phyloP scores from a whole-genome alignment of 2,113 vertebrate species.

The Collichthys lucidus region DNA sequence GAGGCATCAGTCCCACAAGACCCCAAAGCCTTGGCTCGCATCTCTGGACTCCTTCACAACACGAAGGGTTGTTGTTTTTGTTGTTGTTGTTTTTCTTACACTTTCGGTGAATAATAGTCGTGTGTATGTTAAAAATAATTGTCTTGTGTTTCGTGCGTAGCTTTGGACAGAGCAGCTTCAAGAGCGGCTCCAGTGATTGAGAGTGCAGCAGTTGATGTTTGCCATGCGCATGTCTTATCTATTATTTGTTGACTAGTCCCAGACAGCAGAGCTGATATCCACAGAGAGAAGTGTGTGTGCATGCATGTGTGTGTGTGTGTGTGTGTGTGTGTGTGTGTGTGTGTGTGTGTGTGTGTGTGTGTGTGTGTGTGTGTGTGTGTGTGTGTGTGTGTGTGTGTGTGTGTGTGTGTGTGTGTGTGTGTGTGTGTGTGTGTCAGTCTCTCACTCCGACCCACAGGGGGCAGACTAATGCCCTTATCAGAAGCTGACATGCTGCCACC shows the following conservation, averaged over 20 bases:
- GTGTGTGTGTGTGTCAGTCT: constrained; percentile 53
- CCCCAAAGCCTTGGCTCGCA: constrained; percentile 68
- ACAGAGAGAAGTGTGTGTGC: constrained; percentile 53
- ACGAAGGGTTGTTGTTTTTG: constrained; percentile 22
- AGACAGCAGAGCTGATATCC: constrained; percentile 74
- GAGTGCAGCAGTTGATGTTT: constrained; percentile 61
- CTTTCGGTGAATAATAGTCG: constrained; percentile 48
- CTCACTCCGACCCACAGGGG: constrained; percentile 80
- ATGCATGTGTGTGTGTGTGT: neutral
- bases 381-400: no score
- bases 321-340: no score
- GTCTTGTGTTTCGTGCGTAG: constrained; percentile 32
- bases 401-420: constrained; percentile 29
- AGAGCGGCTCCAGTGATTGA: constrained; percentile 54
- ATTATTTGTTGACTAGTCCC: constrained; percentile 64
- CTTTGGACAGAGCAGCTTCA: constrained; percentile 55
- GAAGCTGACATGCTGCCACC: constrained; percentile 78
- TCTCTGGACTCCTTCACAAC: constrained; percentile 52
- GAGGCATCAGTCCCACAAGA: constrained; percentile 70
- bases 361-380: no score
- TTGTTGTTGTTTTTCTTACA: constrained; percentile 3
- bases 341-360: no score
- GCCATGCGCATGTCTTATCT: constrained; percentile 71
- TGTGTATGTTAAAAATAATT: constrained; percentile 41
- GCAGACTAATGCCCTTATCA: constrained; percentile 85